Percentiles rank a stretch among this genome's conserved stretches.
phyloP scores from a whole-genome alignment of 2,113 vertebrate genomes.

The Columbina picui region DNA sequence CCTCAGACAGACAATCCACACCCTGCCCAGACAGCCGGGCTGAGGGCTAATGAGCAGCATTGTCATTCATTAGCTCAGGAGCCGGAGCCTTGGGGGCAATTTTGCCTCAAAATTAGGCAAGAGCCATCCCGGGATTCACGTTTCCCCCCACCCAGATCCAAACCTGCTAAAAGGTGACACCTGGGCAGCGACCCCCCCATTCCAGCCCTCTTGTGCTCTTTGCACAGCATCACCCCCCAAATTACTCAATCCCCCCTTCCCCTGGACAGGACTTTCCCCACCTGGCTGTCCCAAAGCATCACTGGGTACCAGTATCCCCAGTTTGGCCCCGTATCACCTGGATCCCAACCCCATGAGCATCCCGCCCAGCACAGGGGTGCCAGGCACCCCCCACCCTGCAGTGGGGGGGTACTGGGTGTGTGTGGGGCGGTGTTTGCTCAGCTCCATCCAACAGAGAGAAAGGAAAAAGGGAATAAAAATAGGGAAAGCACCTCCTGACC shows the following conservation, averaged over 20 bases:
- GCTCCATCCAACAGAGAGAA: neutral
- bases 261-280: neutral
- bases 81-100: neutral
- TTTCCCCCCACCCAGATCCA: fast-evolving
- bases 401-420: fast-evolving
- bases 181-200: fast-evolving
- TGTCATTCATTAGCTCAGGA: constrained; percentile 63
- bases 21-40: neutral
- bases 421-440: neutral
- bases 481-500: constrained; percentile 20
- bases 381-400: neutral
- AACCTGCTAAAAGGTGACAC: fast-evolving
- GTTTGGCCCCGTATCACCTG: neutral
- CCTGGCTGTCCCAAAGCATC: neutral
- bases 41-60: constrained; percentile 2
- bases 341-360: neutral
- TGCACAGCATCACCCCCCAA: fast-evolving
- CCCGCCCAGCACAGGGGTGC: neutral
- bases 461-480: constrained; percentile 6
- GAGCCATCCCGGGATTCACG: neutral
- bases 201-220: neutral
- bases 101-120: neutral
- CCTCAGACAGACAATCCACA: constrained; percentile 40
- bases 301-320: neutral
- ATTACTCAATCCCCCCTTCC: fast-evolving